A percentile compares a stretch with the other conserved stretches of the same genome.
phyloP scores from a whole-genome alignment of 2,113 vertebrate species.

The Ophiodon elongatus region DNA sequence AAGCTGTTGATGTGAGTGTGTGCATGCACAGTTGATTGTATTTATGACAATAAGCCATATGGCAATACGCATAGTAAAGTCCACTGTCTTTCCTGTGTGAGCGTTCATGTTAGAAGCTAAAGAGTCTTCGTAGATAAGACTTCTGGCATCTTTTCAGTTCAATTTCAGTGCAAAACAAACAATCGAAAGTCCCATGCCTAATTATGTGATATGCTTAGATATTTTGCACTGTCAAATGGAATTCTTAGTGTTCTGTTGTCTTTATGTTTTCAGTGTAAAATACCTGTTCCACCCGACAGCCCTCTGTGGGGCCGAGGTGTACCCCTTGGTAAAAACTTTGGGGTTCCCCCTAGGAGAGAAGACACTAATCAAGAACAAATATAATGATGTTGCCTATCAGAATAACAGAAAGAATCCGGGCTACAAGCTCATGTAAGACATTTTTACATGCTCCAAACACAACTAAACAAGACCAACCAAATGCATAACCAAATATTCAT shows the following conservation, averaged over 20 bases:
- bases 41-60: constrained; percentile 18
- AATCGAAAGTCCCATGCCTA: neutral
- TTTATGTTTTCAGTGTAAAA: neutral
- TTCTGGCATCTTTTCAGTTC: neutral
- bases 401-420: too few relatives aligned
- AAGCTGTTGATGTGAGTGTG: neutral
- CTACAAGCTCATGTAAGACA: too few relatives aligned
- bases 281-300: too few relatives aligned
- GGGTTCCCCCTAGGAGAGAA: too few relatives aligned
- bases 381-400: too few relatives aligned
- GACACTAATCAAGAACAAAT: too few relatives aligned
- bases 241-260: neutral
- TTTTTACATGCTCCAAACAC: too few relatives aligned
- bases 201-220: neutral
- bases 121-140: neutral
- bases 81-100: neutral
- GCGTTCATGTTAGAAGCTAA: constrained; percentile 11
- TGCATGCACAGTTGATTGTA: neutral
- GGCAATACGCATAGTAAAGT: neutral
- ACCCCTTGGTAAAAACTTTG: too few relatives aligned
- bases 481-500: too few relatives aligned
- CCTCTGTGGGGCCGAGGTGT: too few relatives aligned
- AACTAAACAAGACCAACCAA: too few relatives aligned
- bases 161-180: neutral
- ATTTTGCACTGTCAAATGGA: neutral